Base-by-base conservation (phyloP, 2,797 vertebrate genomes). In the Rhinoraja longicauda region DNA sequence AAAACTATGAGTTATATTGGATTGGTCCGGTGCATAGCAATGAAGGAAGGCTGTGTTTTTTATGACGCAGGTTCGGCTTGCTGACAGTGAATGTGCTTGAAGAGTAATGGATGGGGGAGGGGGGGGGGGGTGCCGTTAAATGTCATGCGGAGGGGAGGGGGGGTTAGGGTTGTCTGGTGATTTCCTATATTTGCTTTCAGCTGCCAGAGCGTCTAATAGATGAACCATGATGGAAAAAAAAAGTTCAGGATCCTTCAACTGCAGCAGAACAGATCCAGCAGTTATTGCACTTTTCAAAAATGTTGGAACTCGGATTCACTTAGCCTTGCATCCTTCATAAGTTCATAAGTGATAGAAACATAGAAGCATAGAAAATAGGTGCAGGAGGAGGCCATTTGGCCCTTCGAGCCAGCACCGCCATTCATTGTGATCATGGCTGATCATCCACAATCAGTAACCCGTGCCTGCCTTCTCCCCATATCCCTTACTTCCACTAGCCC, bases 1-100 rank as follows among this genome's bases (percentile, higher is more conserved):
- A 70, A 91, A 72, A 53, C 36, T 32, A 72, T 73, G 39, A 92
- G 53, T 91, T 91, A 75, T 75, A 29, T 73, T 26, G 72, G 90
- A 73, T 73, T 53, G 70, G 29, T 57, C 45, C 0, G 57, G 39
- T 92, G 90, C 24, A 75, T 92, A 39, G 36, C 39, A 73, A 29
- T 91, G 39, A 29, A 73, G 12, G 67, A 91, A 26, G 67, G 2
- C 32, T 73, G 21, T 19, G 5, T 91, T 91, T 91, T 91, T 53
- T 53, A 53, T 91, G 67, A 45, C 24, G 70, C 73, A 53, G 70
- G 17, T 91, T 91, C 70, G 26, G 67, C 39, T 72, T 53, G 10
- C 39, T 73, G 67, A 9, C 39, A 64, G 8, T 64, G 29, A n/a
- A 32, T 32, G 84, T 64, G 6, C 32, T 59, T 88, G 59, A 62